A percentile compares a stretch with the other conserved stretches of the same genome.
Evolutionary conservation across 2,888 invertebrate species (phyloP).

Genomic region (Lymantria monacha): DNA sequence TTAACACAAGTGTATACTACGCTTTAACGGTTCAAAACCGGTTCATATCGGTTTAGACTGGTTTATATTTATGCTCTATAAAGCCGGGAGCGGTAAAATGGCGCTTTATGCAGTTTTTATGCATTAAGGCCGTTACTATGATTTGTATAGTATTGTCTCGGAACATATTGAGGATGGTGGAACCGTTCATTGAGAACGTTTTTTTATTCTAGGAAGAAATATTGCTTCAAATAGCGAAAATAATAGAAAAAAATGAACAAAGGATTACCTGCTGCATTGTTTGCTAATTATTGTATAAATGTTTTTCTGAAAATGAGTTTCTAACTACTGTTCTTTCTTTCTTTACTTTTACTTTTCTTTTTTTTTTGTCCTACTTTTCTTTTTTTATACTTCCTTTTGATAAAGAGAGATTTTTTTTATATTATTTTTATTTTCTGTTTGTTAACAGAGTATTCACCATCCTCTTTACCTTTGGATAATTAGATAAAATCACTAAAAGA

Average conservation of each 20-base stretch:
- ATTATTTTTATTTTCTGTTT: too few species aligned
- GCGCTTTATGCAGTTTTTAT: constrained; percentile 49
- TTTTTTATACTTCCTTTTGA: too few species aligned
- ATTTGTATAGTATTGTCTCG: constrained; percentile 1
- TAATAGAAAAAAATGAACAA: neutral
- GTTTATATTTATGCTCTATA: constrained; percentile 28
- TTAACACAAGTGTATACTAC: neutral
- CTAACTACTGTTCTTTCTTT: too few species aligned
- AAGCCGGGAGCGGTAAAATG: constrained; percentile 40
- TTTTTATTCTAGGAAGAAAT: neutral
- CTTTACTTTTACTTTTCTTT: too few species aligned
- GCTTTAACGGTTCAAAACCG: constrained; percentile 8
- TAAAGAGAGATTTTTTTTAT: too few species aligned
- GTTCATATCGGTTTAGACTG: constrained; percentile 14
- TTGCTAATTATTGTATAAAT: too few species aligned
- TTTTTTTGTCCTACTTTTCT: too few species aligned
- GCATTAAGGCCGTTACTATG: constrained; percentile 24
- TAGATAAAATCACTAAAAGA: too few species aligned
- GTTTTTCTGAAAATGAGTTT: too few species aligned
- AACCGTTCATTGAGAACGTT: neutral
- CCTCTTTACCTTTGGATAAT: too few species aligned
- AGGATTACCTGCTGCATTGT: too few species aligned
- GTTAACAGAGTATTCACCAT: too few species aligned
- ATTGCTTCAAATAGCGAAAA: neutral
- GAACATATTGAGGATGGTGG: neutral